Evolutionary conservation across 2,888 invertebrate genomes (phyloP).

Genomic region (Eupelmus urozonus): DNA sequence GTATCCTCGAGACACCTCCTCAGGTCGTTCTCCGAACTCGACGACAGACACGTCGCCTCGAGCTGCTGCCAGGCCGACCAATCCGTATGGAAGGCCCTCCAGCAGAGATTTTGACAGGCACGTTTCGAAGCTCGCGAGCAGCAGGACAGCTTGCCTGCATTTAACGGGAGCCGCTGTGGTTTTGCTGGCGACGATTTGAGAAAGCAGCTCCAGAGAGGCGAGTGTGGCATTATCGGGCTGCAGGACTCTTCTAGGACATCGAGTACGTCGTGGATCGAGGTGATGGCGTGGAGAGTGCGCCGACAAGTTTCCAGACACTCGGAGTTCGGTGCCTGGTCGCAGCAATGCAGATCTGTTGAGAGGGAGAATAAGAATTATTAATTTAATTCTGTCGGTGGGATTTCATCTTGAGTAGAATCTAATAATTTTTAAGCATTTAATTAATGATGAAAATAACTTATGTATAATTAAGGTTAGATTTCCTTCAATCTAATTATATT

Average conservation of each 20-base stretch:
- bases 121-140: slow-evolving; percentile 84
- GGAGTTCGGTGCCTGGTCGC: slow-evolving; percentile 84
- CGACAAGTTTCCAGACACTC: slow-evolving; percentile 88
- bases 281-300: slow-evolving; percentile 82
- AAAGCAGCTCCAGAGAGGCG: slow-evolving; percentile 75
- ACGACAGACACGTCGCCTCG: slow-evolving; percentile 86
- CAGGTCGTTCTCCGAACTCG: slow-evolving; percentile 84
- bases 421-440: not conserved
- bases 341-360: slow-evolving; percentile 87
- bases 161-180: slow-evolving; percentile 79
- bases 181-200: slow-evolving; percentile 69
- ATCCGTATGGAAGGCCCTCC: slow-evolving; percentile 89
- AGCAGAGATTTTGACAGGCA: slow-evolving; percentile 85
- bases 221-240: slow-evolving; percentile 84
- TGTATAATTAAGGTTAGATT: not conserved
- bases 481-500: not conserved
- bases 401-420: too few relatives aligned
- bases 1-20: slow-evolving; percentile 91
- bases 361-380: not conserved
- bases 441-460: too few relatives aligned
- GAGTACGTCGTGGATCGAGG: slow-evolving; percentile 86
- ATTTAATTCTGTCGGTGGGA: not conserved
- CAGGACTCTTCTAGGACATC: slow-evolving; percentile 86
- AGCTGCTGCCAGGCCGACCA: slow-evolving; percentile 90
- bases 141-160: slow-evolving; percentile 86